Percentiles rank a stretch among this genome's conserved stretches.
Conservation (phyloP, 2,113 vertebrate genomes). For the Onychostoma macrolepis region DNA sequence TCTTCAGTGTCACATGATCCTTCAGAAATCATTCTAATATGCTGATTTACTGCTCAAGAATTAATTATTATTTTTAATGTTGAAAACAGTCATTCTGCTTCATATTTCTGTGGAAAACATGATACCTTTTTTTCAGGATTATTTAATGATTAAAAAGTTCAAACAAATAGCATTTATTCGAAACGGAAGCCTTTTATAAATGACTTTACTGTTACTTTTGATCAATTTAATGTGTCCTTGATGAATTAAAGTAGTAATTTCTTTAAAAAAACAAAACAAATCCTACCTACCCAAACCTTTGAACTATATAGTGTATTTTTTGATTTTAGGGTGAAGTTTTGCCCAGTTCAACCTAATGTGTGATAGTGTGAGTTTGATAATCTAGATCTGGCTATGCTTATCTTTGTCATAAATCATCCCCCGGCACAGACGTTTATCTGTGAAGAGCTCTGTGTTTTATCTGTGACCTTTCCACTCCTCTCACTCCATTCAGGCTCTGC, state of each 20-base stretch:
- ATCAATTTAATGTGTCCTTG: not conserved
- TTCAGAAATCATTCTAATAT: not conserved
- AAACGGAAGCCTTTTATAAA: not conserved
- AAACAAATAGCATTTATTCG: not conserved
- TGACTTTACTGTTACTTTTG: not conserved
- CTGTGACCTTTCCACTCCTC: conserved; percentile 28
- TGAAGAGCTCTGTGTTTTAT: conserved; percentile 9
- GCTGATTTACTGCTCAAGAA: not conserved
- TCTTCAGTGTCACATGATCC: not conserved
- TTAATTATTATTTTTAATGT: not conserved
- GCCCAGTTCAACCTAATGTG: not conserved
- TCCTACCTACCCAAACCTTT: not conserved
- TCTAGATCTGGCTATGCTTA: conserved; percentile 13
- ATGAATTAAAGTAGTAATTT: not conserved
- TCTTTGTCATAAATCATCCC: conserved; percentile 6
- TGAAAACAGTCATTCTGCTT: not conserved
- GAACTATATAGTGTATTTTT: not conserved
- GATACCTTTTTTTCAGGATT: too few species aligned
- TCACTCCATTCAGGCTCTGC: conserved; percentile 1
- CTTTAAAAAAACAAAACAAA: not conserved
- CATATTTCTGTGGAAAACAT: not conserved
- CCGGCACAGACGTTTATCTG: conserved; percentile 4
- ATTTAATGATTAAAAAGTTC: not conserved
- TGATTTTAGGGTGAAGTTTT: not conserved
- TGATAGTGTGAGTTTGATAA: conserved; percentile 1